phyloP scores from a whole-genome alignment of 1,140 invertebrate species.

The Temnothorax longispinosus region DNA sequence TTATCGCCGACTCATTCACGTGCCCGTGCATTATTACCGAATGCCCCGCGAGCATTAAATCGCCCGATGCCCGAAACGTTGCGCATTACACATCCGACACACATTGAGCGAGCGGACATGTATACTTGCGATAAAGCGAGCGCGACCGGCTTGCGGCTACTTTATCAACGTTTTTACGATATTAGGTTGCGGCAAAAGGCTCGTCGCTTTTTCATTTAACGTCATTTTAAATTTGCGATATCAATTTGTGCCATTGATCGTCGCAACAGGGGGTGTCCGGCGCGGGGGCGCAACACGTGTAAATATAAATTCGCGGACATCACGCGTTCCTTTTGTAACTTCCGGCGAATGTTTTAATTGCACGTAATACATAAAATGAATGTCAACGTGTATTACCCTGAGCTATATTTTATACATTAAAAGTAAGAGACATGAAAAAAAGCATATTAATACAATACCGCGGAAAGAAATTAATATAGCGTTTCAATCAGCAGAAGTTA shows the following conservation, averaged over 20 bases:
- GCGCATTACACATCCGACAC: slow-evolving; percentile 24
- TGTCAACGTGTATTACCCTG: slow-evolving; percentile 2
- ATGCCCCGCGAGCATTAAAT: slow-evolving; percentile 11
- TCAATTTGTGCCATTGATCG: slow-evolving; percentile 53
- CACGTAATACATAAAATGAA: slow-evolving; percentile 36
- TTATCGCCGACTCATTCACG: slow-evolving; percentile 1
- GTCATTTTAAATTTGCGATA: slow-evolving; percentile 54
- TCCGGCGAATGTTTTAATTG: slow-evolving; percentile 40
- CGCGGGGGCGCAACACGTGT: slow-evolving; percentile 23
- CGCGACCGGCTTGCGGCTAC: slow-evolving; percentile 39
- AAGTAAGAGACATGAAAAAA: background rate
- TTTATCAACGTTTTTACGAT: slow-evolving; percentile 57
- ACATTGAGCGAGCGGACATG: slow-evolving; percentile 28
- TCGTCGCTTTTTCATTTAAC: slow-evolving; percentile 57
- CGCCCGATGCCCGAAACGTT: slow-evolving; percentile 19
- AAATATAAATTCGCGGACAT: slow-evolving; percentile 14
- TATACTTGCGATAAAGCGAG: slow-evolving; percentile 33
- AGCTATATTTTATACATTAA: slow-evolving; percentile 30
- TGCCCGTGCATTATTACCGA: slow-evolving; percentile 16
- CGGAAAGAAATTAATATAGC: slow-evolving; percentile 1
- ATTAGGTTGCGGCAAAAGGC: slow-evolving; percentile 54
- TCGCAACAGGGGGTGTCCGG: background rate
- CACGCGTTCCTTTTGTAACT: slow-evolving; percentile 40
- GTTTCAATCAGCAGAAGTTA: background rate
- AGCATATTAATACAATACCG: background rate